Evolutionary conservation across 2,888 invertebrate genomes (phyloP).

Genomic region (Catonia carolina): DNA sequence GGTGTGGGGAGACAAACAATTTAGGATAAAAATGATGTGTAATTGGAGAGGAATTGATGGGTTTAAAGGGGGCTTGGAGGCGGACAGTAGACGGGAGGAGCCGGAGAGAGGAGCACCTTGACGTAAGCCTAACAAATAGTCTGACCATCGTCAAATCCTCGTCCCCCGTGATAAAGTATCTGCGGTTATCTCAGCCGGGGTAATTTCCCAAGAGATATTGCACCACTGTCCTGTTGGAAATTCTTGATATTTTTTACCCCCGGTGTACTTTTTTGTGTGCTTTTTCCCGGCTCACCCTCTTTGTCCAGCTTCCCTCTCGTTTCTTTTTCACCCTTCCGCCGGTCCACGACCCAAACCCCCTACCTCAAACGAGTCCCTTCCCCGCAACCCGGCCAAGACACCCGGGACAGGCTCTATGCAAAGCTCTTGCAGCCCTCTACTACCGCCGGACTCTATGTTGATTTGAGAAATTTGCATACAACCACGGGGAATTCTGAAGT

Average conservation of each 20-base stretch:
- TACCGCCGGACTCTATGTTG: slow-evolving; percentile 16
- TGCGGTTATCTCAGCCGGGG: slow-evolving; percentile 24
- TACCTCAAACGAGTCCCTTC: slow-evolving; percentile 5
- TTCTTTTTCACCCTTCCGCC: slow-evolving; percentile 23
- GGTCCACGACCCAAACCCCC: slow-evolving; percentile 2
- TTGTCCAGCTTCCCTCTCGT: slow-evolving; percentile 17
- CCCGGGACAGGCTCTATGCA: slow-evolving; percentile 25
- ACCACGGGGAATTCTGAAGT: slow-evolving; percentile 26
- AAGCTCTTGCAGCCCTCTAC: slow-evolving; percentile 21
- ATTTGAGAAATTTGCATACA: slow-evolving; percentile 28
- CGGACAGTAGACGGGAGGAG: neutral
- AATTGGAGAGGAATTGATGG: slow-evolving; percentile 14
- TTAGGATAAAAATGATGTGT: slow-evolving; percentile 15
- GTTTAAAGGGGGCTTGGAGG: neutral
- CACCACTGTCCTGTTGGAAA: slow-evolving; percentile 22
- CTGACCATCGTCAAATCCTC: slow-evolving; percentile 20
- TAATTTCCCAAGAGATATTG: slow-evolving; percentile 27
- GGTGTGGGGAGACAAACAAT: slow-evolving; percentile 11
- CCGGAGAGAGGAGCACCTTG: neutral
- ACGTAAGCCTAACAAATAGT: slow-evolving; percentile 27
- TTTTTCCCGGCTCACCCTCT: slow-evolving; percentile 22
- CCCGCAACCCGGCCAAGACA: slow-evolving; percentile 21
- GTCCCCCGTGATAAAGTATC: slow-evolving; percentile 28
- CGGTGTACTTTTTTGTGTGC: slow-evolving; percentile 24
- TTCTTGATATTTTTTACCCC: slow-evolving; percentile 28